Evolutionary conservation across 2,797 vertebrate species (phyloP).

Genomic region (Nasua narica): DNA sequence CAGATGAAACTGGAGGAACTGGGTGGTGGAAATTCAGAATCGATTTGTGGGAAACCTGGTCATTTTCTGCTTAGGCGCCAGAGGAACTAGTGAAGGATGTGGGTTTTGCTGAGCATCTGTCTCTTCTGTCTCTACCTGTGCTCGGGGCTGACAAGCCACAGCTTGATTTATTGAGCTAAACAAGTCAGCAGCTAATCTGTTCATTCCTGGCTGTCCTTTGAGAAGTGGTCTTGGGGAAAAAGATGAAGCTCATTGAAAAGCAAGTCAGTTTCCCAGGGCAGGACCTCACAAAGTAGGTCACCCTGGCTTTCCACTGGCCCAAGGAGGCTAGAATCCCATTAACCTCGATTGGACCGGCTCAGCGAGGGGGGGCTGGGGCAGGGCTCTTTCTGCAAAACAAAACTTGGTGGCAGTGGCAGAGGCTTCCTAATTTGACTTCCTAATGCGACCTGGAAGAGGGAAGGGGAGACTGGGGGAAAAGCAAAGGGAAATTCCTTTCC

Average conservation of each 20-base stretch:
- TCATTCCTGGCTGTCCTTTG: constrained; percentile 72
- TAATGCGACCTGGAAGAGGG: constrained; percentile 60
- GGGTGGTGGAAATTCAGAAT: constrained; percentile 44
- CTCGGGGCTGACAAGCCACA: constrained; percentile 31
- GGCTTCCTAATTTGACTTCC: constrained; percentile 56
- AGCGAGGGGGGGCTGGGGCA: background rate
- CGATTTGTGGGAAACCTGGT: constrained; percentile 5
- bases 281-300: constrained; percentile 66
- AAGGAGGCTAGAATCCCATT: constrained; percentile 55
- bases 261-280: constrained; percentile 63
- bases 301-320: constrained; percentile 61
- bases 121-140: constrained; percentile 53
- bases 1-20: constrained; percentile 28
- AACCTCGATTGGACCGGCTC: constrained; percentile 59
- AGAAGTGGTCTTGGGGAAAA: constrained; percentile 69
- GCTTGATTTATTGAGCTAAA: constrained; percentile 74
- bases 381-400: constrained; percentile 54
- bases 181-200: constrained; percentile 75
- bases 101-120: constrained; percentile 39
- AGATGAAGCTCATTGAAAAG: constrained; percentile 72
- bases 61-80: constrained; percentile 32
- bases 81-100: constrained; percentile 36
- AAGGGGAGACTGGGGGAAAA: constrained; percentile 37
- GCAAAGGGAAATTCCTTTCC: constrained; percentile 62
- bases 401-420: constrained; percentile 16